Evolutionary conservation across 1,140 invertebrate genomes (phyloP), one percentile per base, ranked within the genome.

Genomic region (Mesaphorura yosii): DNA sequence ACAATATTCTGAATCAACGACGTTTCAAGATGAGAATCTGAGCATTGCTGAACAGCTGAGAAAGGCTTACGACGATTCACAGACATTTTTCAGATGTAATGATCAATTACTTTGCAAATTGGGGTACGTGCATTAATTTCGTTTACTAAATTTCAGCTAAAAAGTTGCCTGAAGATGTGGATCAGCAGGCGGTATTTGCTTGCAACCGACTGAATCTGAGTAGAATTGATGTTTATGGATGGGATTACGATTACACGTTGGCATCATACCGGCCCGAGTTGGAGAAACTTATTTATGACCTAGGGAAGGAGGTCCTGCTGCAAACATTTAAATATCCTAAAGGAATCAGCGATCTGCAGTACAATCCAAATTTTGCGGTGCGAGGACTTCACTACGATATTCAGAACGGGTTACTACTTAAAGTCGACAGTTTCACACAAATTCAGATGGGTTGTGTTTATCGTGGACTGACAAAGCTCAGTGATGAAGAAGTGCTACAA

Each of bases 221-320:
- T 53, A 86, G 94, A 67, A 86, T 97, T 29, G 78, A 88, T 65
- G 88, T 96, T 1, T 97, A 95, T 76, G 94, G 94, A 17, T 98
- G 97, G 75, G 94, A 98, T 74, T 98, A 97, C 75, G 94, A 98
- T 69, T 98, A 97, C 66, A 98, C 94, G 0, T 69, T 97, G 55
- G 92, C 92, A n/a, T 86, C 86, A 64, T 98, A 98, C 69, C 92
- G 88, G 65, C 82, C 85, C 19, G 78, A 83, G 31, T 72, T 97
- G 67, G 88, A 96, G 68, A 78, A 84, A 66, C 72, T 96, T n/a
- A 77, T 98, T 5, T 97, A 96, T 69, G 84, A 89, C 66, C 74
- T 96, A 34, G 93, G 88, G 6, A 78, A 83, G 59, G 82, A 94
- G 64, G 81, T 81, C 66, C 75, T 98, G 0, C 80, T 97, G 45